These are phyloP conservation scores for Euplagia quadripunctaria DNA, from an alignment of 2,888 invertebrate species.

Conservation along the genomic window DNA sequence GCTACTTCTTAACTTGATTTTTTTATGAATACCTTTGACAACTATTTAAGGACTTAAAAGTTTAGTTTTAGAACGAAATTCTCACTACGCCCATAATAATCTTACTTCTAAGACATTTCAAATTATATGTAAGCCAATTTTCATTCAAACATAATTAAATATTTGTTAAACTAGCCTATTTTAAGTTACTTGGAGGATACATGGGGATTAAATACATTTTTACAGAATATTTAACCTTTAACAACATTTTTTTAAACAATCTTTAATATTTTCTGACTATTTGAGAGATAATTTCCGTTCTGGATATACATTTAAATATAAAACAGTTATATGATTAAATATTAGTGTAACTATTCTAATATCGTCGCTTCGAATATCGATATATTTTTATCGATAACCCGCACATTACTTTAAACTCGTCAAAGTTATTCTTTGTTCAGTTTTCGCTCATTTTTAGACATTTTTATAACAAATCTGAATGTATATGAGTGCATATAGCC, in stretches of 20 bases:
- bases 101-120: constrained; percentile 52
- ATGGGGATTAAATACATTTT: constrained; percentile 79
- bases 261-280: constrained; percentile 47
- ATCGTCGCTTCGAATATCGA: constrained; percentile 29
- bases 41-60: background rate
- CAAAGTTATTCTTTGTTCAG: constrained; percentile 17
- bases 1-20: background rate
- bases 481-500: background rate
- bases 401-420: constrained; percentile 26
- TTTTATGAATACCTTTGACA: background rate
- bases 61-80: background rate
- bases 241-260: constrained; percentile 78
- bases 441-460: constrained; percentile 17
- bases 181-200: constrained; percentile 67
- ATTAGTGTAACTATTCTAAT: constrained; percentile 42
- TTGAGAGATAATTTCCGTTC: constrained; percentile 34
- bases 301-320: constrained; percentile 47
- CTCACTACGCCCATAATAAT: constrained; percentile 33
- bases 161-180: constrained; percentile 64
- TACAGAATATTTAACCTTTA: constrained; percentile 77
- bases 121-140: constrained; percentile 71
- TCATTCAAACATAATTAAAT: constrained; percentile 55
- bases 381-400: constrained; percentile 37
- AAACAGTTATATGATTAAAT: constrained; percentile 46
- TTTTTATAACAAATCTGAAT: constrained; percentile 41